A percentile compares a stretch with the other conserved stretches of the same genome.
phyloP scores from a whole-genome alignment of 2,113 vertebrate genomes.

The Lichenostomus cassidix region DNA sequence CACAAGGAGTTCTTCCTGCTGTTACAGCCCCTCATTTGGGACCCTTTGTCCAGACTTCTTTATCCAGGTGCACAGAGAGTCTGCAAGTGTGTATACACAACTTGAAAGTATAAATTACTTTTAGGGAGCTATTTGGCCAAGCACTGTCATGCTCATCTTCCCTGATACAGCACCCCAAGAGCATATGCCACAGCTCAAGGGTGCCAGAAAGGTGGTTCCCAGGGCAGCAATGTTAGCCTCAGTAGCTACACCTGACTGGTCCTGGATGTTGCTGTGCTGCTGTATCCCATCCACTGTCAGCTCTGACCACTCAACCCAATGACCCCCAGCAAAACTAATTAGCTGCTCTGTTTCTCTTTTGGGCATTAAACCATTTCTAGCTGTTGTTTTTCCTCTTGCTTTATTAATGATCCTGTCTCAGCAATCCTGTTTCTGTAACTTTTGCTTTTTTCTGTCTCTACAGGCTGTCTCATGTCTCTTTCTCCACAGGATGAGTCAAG shows the following conservation, averaged over 20 bases:
- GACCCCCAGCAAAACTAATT: neutral
- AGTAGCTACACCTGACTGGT: neutral
- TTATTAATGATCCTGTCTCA: neutral
- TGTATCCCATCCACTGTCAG: neutral
- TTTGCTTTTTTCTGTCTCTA: neutral
- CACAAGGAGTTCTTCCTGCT: neutral
- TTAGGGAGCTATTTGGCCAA: neutral
- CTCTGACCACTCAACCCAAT: neutral
- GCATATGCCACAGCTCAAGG: accelerated
- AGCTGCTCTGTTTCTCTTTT: neutral
- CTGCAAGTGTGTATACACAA: neutral
- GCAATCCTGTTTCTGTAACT: neutral
- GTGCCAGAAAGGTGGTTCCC: neutral
- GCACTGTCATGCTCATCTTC: neutral
- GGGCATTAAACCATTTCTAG: neutral
- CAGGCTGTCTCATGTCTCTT: neutral
- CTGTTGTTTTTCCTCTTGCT: neutral
- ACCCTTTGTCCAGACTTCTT: neutral
- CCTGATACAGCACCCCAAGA: neutral
- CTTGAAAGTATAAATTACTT: neutral
- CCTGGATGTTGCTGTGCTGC: neutral
- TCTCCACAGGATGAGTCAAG: neutral
- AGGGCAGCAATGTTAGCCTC: neutral
- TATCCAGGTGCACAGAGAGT: neutral
- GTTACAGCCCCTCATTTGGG: neutral